Conservation (phyloP, 2,113 vertebrate genomes). For the Tangachromis dhanisi region DNA sequence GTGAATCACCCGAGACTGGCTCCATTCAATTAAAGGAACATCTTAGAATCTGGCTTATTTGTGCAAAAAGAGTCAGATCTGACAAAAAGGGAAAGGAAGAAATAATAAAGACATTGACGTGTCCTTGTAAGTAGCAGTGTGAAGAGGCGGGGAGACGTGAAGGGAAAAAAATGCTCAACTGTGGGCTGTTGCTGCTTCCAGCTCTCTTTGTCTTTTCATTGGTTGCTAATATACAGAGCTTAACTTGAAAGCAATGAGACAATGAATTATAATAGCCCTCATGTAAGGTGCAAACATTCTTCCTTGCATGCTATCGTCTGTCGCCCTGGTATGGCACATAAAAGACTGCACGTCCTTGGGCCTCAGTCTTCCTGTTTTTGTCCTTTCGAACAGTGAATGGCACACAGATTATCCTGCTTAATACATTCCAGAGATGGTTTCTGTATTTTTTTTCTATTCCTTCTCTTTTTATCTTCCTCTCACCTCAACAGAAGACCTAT, state of each 20-base stretch:
- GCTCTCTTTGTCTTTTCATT: slow-evolving; percentile 34
- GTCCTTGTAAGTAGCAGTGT: slow-evolving; percentile 44
- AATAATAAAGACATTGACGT: neutral
- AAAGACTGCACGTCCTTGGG: slow-evolving; percentile 39
- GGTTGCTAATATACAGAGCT: slow-evolving; percentile 24
- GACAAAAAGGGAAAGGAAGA: neutral
- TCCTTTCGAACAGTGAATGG: neutral
- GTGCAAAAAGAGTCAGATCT: neutral
- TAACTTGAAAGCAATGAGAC: slow-evolving; percentile 23
- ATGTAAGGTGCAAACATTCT: slow-evolving; percentile 19
- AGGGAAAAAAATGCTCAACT: slow-evolving; percentile 23
- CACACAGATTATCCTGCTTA: neutral
- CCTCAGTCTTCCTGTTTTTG: slow-evolving; percentile 34
- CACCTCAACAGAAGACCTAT: slow-evolving; percentile 82
- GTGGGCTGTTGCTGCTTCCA: neutral
- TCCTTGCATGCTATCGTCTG: neutral
- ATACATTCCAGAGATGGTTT: slow-evolving; percentile 28
- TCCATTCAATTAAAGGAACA: neutral
- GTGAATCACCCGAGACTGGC: neutral
- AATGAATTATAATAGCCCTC: slow-evolving; percentile 24
- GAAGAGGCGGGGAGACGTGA: neutral
- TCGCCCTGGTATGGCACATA: neutral
- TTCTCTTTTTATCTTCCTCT: neutral
- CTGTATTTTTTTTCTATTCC: neutral
- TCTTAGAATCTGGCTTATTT: neutral